phyloP scores from a whole-genome alignment of 2,888 invertebrate species.

The Himalopsyche tibetana region DNA sequence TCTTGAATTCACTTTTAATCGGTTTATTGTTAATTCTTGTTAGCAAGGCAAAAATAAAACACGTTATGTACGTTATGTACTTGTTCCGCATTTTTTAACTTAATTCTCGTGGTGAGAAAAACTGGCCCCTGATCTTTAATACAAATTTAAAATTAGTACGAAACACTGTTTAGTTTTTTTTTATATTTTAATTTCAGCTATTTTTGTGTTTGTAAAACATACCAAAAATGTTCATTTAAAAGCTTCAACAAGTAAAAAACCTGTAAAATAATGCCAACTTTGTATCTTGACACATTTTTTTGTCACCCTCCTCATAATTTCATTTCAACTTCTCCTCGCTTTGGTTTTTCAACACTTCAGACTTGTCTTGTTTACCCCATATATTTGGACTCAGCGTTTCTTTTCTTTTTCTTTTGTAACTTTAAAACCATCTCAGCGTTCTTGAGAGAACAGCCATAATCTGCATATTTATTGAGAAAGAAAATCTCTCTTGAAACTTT shows the following conservation, averaged over 20 bases:
- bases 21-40: no score
- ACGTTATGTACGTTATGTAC: no score
- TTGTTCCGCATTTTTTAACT: no score
- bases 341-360: conserved; percentile 9
- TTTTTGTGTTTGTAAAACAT: no score
- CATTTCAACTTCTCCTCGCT: background rate
- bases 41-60: no score
- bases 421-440: conserved; percentile 2
- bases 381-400: conserved; percentile 20
- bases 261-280: background rate
- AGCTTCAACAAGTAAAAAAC: background rate
- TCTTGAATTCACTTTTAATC: no score
- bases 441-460: conserved; percentile 3
- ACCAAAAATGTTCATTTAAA: background rate
- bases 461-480: conserved; percentile 37
- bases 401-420: conserved; percentile 16
- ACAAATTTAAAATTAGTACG: no score
- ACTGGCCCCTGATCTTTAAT: no score
- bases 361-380: conserved; percentile 42
- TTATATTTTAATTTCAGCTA: no score
- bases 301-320: background rate
- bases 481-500: background rate
- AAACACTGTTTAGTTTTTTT: no score
- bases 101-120: no score
- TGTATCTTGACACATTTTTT: conserved; percentile 14